phyloP scores from a whole-genome alignment of 2,888 invertebrate species.

The Leptarthrus brevirostris region DNA sequence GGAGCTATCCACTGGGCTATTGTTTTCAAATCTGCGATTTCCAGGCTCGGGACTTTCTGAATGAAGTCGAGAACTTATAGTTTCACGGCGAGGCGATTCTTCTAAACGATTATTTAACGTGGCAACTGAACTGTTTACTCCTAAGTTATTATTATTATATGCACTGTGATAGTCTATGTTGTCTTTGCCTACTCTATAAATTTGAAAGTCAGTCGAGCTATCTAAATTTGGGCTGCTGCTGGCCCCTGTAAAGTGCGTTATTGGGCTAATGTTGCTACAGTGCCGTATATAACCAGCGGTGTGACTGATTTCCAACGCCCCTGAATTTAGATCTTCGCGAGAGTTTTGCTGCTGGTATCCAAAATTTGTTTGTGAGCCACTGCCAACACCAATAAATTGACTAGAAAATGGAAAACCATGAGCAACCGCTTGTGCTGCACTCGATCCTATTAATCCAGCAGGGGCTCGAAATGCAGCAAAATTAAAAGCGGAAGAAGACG shows the following conservation, averaged over 20 bases:
- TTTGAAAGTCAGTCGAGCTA: conserved; percentile 52
- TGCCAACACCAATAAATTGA: conserved; percentile 56
- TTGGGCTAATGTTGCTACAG: conserved; percentile 52
- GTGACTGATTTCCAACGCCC: conserved; percentile 41
- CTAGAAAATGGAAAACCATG: conserved; percentile 58
- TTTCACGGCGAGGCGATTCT: conserved; percentile 54
- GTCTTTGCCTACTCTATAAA: conserved; percentile 43
- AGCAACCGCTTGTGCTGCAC: conserved; percentile 55
- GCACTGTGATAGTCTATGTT: conserved; percentile 32
- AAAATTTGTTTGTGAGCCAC: conserved; percentile 50
- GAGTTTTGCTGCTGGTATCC: conserved; percentile 50
- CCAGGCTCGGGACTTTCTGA: conserved; percentile 51
- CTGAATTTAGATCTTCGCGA: conserved; percentile 45
- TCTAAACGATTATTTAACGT: conserved; percentile 58
- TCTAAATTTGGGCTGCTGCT: conserved; percentile 53
- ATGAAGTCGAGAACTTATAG: conserved; percentile 51
- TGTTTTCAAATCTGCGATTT: conserved; percentile 62
- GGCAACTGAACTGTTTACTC: conserved; percentile 47
- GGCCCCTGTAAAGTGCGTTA: conserved; percentile 53
- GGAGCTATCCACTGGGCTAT: conserved; percentile 64
- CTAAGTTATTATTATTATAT: conserved; percentile 52
- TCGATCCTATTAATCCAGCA: conserved; percentile 50
- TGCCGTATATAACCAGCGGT: conserved; percentile 52
- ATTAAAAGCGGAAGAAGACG: conserved; percentile 64
- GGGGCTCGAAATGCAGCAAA: conserved; percentile 62